Base-by-base conservation (phyloP, 2,888 invertebrate species). In the Ernsta delagoae region DNA sequence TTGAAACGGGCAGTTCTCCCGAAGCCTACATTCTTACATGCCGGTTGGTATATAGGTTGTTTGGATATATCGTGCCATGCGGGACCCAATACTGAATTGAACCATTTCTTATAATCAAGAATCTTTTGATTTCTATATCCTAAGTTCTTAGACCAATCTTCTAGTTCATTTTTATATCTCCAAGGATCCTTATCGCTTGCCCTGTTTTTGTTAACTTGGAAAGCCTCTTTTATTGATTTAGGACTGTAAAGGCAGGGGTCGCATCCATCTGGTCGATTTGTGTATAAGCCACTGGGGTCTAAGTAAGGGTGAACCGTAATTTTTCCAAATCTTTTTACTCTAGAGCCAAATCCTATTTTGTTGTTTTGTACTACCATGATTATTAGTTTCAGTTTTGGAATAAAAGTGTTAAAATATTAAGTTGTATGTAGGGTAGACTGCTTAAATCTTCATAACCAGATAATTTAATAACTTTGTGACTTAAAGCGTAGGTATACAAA, bases 61-160 rank as follows among this genome's bases (percentile, higher is more conserved):
- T 81, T 78, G 0, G 72, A 69, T 4, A 89, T 57, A 0, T 81
- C 74, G 45, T 85, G 83, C 92, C 90, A 91, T 12, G 89, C 89
- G 4, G 90, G 90, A 0, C 92, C 92, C 5, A 88, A 72, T 39
- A 88, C 57, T 1, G 86, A 79, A n/a, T 67, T 72, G 34, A 74
- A 76, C 87, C 89, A 89, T 64, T 56, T 76, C 43, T 85, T 79
- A 48, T 75, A 68, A 11, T 80, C 79, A 6, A 92, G 80, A 24
- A 90, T 70, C 70, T 79, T 79, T 76, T 86, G 86, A 71, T 92
- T 92, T 73, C 91, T 84, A 70, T 90, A 92, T 5, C 92, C 92
- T 45, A 92, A 82, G 74, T 92, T 89, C 72, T 75, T 76, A 1
- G 87, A 80, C 92, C 92, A 92, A 36, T 88, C 89, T 73, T 92